These are phyloP conservation scores for Drosophila paramelanica DNA, from an alignment of 2,888 invertebrate genomes.

Conservation along the genomic window DNA sequence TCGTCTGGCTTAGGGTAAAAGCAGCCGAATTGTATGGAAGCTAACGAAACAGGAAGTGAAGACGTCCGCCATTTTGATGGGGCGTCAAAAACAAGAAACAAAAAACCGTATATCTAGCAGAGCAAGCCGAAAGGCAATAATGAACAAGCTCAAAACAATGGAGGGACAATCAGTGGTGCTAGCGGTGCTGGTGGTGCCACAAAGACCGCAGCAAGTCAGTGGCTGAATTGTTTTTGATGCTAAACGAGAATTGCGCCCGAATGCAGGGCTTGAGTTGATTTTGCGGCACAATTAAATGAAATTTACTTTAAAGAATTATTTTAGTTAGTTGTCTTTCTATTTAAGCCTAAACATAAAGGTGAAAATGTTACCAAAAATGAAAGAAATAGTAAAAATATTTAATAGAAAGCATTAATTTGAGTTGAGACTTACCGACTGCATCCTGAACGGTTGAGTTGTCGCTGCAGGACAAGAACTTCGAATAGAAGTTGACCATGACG, in stretches of 20 bases:
- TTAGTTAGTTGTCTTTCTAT: not conserved
- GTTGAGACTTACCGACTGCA: conserved; percentile 89
- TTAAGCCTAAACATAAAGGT: not conserved
- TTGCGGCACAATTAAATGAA: not conserved
- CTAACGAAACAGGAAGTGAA: conserved; percentile 73
- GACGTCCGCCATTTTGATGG: conserved; percentile 74
- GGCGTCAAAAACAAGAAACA: conserved; percentile 61
- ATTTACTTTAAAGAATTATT: not conserved
- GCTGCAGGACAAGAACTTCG: conserved; percentile 90
- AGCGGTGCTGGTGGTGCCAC: conserved; percentile 31
- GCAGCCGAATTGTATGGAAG: conserved; percentile 42
- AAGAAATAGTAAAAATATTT: not conserved
- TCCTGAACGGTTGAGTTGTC: conserved; percentile 91
- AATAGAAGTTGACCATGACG: conserved; percentile 95
- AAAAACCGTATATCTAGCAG: conserved; percentile 14
- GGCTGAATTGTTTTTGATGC: conserved; percentile 66
- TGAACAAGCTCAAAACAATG: conserved; percentile 74
- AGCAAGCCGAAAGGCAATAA: conserved; percentile 54
- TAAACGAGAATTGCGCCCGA: conserved; percentile 2
- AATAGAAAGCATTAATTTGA: not conserved
- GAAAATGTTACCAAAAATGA: not conserved
- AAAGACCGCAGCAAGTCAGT: conserved; percentile 51
- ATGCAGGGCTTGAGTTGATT: not conserved
- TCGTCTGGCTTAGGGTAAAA: not conserved
- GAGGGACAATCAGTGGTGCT: conserved; percentile 56